A percentile compares a stretch with the other conserved stretches of the same genome.
Evolutionary conservation across 2,888 invertebrate species (phyloP).

Genomic region (Apodemia duryi): DNA sequence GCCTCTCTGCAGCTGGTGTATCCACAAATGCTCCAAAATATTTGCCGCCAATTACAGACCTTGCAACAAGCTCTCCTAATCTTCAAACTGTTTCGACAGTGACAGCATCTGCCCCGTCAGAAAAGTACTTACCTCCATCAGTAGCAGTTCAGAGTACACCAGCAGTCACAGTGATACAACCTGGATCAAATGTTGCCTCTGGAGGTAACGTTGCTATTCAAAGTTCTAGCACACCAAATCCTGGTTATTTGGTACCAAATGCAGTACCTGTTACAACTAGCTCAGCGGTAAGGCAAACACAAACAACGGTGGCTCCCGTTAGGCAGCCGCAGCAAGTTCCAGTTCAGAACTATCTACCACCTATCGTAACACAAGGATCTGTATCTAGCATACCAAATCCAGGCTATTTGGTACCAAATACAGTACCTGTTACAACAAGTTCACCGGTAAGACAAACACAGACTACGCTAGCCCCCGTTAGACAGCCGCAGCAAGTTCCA

Average conservation of each 20-base stretch:
- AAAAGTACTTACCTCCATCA: constrained; percentile 43
- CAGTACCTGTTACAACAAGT: constrained; percentile 24
- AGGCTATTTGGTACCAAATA: constrained; percentile 37
- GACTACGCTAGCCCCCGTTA: constrained; percentile 17
- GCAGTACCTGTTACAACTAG: constrained; percentile 24
- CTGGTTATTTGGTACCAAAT: constrained; percentile 37
- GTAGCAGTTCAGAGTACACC: constrained; percentile 24
- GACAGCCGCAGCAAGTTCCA: constrained; percentile 21
- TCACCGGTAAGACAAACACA: constrained; percentile 22
- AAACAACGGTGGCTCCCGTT: constrained; percentile 18
- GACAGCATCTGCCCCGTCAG: constrained; percentile 31
- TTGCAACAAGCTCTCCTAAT: constrained; percentile 32
- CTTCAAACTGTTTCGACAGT: constrained; percentile 28
- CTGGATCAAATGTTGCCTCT: constrained; percentile 26
- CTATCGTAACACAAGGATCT: constrained; percentile 33
- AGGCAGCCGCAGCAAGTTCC: constrained; percentile 21
- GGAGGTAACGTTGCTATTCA: constrained; percentile 29
- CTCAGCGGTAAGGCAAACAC: constrained; percentile 21
- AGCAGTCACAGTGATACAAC: constrained; percentile 19
- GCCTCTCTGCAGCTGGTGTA: constrained; percentile 31
- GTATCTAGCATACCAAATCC: constrained; percentile 38
- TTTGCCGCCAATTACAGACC: constrained; percentile 47
- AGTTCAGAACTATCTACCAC: constrained; percentile 43
- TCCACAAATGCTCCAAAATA: constrained; percentile 62
- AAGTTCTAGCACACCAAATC: constrained; percentile 37